A percentile compares a stretch with the other conserved stretches of the same genome.
phyloP scores from a whole-genome alignment of 1,140 invertebrate species.

The Penaeus japonicus region DNA sequence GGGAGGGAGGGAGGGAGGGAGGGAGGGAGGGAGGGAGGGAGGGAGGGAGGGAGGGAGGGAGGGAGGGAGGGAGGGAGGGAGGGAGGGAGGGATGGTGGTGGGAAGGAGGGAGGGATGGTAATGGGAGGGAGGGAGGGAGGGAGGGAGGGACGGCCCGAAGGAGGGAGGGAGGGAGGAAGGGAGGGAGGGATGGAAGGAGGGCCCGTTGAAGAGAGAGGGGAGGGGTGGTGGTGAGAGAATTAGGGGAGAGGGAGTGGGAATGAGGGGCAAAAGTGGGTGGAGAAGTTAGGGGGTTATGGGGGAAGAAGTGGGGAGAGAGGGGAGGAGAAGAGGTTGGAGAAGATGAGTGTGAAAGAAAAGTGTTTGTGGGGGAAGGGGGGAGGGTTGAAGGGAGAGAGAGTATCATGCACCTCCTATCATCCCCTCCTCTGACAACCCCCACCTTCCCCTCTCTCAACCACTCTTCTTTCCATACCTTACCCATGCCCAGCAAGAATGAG shows the following conservation, averaged over 20 bases:
- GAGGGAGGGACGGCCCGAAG: too few relatives aligned
- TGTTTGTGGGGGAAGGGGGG: too few relatives aligned
- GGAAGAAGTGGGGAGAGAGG: too few relatives aligned
- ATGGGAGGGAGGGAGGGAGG: neutral
- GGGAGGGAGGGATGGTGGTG: neutral
- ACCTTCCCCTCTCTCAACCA: too few relatives aligned
- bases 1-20: neutral
- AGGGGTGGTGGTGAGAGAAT: neutral
- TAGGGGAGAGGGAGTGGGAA: neutral
- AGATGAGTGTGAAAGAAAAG: too few relatives aligned
- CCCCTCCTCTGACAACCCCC: too few relatives aligned
- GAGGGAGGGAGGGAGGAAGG: neutral
- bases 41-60: neutral
- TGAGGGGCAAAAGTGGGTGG: neutral
- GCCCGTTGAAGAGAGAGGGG: neutral
- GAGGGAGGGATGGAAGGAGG: neutral
- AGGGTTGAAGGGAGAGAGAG: too few relatives aligned
- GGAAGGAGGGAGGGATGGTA: neutral
- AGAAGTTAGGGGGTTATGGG: too few relatives aligned
- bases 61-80: neutral
- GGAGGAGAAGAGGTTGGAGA: too few relatives aligned
- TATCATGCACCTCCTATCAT: too few relatives aligned
- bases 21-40: neutral
- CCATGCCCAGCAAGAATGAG: too few relatives aligned
- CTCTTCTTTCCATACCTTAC: too few relatives aligned